These are phyloP conservation scores for Acanthochromis polyacanthus DNA, from an alignment of 2,113 vertebrate genomes.

Conservation along the genomic window DNA sequence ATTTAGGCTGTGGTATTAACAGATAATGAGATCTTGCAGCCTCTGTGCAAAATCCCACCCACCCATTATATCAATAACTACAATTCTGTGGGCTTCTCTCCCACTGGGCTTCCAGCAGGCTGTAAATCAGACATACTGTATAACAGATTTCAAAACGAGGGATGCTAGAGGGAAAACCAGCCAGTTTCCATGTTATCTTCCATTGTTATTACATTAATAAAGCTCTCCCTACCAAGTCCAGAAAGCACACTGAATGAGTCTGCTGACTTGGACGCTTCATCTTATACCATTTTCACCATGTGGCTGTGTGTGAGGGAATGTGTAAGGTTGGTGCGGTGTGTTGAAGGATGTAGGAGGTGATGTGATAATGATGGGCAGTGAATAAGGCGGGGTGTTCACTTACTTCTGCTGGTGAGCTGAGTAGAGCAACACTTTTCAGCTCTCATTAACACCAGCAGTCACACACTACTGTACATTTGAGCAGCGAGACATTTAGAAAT, in stretches of 20 bases:
- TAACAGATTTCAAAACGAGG: too few relatives aligned
- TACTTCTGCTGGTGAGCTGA: slow-evolving; percentile 12
- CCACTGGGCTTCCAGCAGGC: too few relatives aligned
- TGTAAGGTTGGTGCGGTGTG: neutral
- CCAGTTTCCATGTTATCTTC: too few relatives aligned
- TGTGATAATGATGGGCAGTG: slow-evolving; percentile 29
- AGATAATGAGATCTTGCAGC: slow-evolving; percentile 22
- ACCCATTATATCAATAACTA: slow-evolving; percentile 22
- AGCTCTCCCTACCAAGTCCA: too few relatives aligned
- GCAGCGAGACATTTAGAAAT: too few relatives aligned
- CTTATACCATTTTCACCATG: neutral
- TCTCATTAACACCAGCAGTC: slow-evolving; percentile 16
- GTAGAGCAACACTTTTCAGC: neutral
- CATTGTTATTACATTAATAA: too few relatives aligned
- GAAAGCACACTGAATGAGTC: neutral
- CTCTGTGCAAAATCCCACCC: slow-evolving; percentile 57
- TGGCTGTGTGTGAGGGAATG: slow-evolving; percentile 28
- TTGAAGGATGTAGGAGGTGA: slow-evolving; percentile 33
- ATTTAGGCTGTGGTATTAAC: slow-evolving; percentile 1
- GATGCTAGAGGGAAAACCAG: too few relatives aligned
- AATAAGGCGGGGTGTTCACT: slow-evolving; percentile 11
- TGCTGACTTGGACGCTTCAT: neutral
- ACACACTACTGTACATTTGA: neutral
- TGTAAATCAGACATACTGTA: too few relatives aligned
- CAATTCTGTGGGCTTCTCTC: neutral